These are phyloP conservation scores for Spea multiplicata DNA, from an alignment of 2,113 vertebrate species.

Conservation along the genomic window DNA sequence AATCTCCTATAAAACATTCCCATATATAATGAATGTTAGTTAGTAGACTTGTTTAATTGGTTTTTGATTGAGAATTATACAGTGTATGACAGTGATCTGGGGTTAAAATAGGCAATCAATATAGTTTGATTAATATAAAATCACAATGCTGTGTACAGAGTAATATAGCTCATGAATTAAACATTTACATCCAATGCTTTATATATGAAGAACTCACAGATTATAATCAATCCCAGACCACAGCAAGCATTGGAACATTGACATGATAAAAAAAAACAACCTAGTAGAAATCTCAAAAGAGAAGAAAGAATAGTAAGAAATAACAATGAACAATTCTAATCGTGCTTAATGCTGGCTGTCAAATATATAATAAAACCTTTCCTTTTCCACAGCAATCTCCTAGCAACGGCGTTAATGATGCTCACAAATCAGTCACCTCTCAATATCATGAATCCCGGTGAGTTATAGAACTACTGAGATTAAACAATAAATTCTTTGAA, in stretches of 20 bases:
- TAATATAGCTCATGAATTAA: neutral
- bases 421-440: slow-evolving; percentile 7
- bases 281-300: neutral
- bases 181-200: neutral
- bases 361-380: neutral
- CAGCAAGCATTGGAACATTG: neutral
- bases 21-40: no score
- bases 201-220: neutral
- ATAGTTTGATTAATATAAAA: neutral
- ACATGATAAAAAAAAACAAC: neutral
- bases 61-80: no score
- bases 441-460: slow-evolving; percentile 44
- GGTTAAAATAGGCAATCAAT: neutral
- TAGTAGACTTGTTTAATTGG: no score
- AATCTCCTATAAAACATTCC: no score
- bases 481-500: slow-evolving; percentile 31
- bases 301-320: slow-evolving; percentile 8
- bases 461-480: slow-evolving; percentile 9
- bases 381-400: slow-evolving; percentile 27
- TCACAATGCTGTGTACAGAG: neutral
- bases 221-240: neutral
- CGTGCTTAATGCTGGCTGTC: slow-evolving; percentile 23
- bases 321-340: neutral
- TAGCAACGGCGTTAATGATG: slow-evolving; percentile 41
- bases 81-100: no score